A percentile compares a stretch with the other conserved stretches of the same genome.
These are phyloP conservation scores for Blomia tropicalis DNA, from an alignment of 2,888 invertebrate species.

Conservation along the genomic window DNA sequence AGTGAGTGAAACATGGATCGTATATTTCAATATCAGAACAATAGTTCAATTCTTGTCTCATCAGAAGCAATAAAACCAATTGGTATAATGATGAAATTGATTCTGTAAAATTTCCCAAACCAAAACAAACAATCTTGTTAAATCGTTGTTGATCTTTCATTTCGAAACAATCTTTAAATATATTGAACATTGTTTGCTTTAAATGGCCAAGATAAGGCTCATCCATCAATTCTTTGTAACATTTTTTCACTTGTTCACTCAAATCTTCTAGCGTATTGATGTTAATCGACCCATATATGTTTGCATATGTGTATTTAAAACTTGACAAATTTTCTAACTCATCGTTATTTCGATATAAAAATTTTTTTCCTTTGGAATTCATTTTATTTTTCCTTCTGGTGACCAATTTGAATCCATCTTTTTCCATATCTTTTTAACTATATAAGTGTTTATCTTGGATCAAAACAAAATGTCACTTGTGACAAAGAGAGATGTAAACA, in stretches of 20 bases:
- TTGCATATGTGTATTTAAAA: too few relatives aligned
- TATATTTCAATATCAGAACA: not conserved
- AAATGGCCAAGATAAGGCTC: not conserved
- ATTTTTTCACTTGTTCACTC: not conserved
- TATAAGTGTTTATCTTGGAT: too few relatives aligned
- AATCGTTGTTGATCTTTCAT: not conserved
- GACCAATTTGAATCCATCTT: slow-evolving; percentile 4
- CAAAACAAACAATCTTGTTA: slow-evolving; percentile 4
- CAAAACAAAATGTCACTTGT: too few relatives aligned
- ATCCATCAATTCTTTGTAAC: not conserved
- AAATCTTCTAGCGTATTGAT: not conserved
- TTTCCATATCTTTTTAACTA: too few relatives aligned
- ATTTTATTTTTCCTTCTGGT: not conserved
- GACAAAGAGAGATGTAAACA: too few relatives aligned
- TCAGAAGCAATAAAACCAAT: not conserved
- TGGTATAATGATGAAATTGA: not conserved
- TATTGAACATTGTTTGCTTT: not conserved
- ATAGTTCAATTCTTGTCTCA: not conserved
- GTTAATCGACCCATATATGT: not conserved
- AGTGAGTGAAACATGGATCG: slow-evolving; percentile 6
- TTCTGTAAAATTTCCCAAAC: slow-evolving; percentile 2
- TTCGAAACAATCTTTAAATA: too few relatives aligned
- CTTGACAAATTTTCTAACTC: too few relatives aligned
- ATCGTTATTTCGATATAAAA: not conserved
- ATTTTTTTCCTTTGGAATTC: not conserved